phyloP scores from a whole-genome alignment of 2,113 vertebrate species.

The Eulemur rufifrons region DNA sequence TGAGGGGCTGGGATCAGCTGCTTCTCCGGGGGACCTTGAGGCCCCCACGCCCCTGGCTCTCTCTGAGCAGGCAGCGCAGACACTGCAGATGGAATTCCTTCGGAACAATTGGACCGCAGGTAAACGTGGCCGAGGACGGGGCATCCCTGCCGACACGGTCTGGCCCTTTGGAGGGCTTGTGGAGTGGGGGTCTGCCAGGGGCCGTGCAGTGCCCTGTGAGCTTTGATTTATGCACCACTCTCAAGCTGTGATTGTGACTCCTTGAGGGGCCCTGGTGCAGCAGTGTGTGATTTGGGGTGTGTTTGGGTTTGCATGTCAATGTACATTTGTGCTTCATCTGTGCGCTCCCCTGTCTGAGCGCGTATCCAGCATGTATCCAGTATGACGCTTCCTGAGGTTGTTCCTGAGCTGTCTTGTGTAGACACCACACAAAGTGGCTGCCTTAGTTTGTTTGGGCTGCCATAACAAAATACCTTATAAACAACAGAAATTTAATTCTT shows the following conservation, averaged over 20 bases:
- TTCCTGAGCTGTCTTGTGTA: not conserved
- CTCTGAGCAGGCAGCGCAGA: conserved; percentile 88
- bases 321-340: not conserved
- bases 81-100: conserved; percentile 93
- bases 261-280: not conserved
- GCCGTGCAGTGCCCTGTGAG: not conserved
- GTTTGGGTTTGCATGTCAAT: not conserved
- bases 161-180: not conserved
- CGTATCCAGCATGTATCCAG: not conserved
- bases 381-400: not conserved
- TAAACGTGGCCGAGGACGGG: conserved; percentile 68
- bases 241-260: not conserved
- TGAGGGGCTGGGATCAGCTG: conserved; percentile 93
- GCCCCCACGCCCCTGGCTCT: conserved; percentile 86
- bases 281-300: not conserved
- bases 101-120: conserved; percentile 92
- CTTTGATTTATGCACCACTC: not conserved
- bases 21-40: conserved; percentile 85
- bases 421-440: not conserved
- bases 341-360: not conserved
- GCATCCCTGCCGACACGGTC: not conserved
- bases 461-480: not conserved
- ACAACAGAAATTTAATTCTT: not conserved
- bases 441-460: not conserved
- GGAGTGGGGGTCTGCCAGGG: not conserved